These are phyloP conservation scores for Oxyteleia sp. DNA, from an alignment of 2,888 invertebrate species.

Conservation along the genomic window DNA sequence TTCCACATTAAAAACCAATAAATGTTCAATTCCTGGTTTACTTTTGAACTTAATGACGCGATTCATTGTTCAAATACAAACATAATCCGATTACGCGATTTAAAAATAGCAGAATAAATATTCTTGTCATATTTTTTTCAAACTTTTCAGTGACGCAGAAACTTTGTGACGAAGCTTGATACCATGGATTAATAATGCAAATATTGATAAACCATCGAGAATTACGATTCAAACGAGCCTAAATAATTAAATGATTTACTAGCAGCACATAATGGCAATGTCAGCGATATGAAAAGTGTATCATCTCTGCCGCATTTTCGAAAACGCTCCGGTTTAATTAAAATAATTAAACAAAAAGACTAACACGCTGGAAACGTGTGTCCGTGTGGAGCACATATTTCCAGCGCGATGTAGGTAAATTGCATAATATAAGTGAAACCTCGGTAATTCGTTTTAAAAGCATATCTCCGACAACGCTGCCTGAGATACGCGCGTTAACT, in stretches of 20 bases:
- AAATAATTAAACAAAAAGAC: slow-evolving; percentile 38
- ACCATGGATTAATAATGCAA: slow-evolving; percentile 17
- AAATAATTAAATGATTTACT: slow-evolving; percentile 76
- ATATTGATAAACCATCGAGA: slow-evolving; percentile 70
- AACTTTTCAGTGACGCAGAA: background rate
- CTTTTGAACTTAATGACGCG: no score
- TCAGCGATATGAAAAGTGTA: background rate
- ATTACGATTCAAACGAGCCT: slow-evolving; percentile 69
- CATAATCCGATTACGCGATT: background rate
- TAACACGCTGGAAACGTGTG: background rate
- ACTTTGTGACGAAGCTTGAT: background rate
- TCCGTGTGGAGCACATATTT: background rate
- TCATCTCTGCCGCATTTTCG: no score
- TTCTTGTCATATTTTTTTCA: background rate
- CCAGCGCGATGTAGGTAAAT: slow-evolving; percentile 11
- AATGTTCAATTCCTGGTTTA: no score
- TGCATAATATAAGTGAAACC: slow-evolving; percentile 29
- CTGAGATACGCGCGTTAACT: background rate
- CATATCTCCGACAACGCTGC: slow-evolving; percentile 13
- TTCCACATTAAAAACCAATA: no score
- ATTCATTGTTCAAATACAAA: slow-evolving; percentile 51
- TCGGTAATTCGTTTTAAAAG: slow-evolving; percentile 37
- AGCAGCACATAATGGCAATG: slow-evolving; percentile 2
- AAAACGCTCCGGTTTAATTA: slow-evolving; percentile 29
- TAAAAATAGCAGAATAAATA: slow-evolving; percentile 16